Base-by-base conservation (phyloP, 1,140 invertebrate genomes). In the Gryon sp. region DNA sequence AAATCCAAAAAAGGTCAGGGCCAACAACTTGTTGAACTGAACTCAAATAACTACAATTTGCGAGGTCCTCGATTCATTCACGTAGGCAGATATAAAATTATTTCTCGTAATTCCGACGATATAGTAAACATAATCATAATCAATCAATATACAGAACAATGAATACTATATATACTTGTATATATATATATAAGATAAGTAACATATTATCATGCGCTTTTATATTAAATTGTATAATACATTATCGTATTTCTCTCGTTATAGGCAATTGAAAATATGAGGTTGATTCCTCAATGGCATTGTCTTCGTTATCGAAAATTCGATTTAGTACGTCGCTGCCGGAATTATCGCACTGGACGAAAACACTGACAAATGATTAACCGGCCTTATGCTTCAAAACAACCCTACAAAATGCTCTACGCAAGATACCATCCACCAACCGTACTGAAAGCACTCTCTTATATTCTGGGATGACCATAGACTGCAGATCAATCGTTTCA, bases 281-380 rank as follows among this genome's bases (percentile, higher is more conserved):
- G 90, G 62, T 90, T 92, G 80, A 91, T 95, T 57, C 94, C 94
- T 2, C 94, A 95, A 80, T 94, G 93, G 92, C 93, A 95, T 82
- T 95, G 93, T 84, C 89, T 94, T 79, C 90, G 94, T 59, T 94
- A 94, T 83, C 90, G 94, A 57, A 93, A 94, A 79, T 93, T 94
- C 73, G 93, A 94, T 75, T 86, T 93, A 45, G 92, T 94, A 57
- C 90, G 93, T 50, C 91, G 93, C 48, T 95, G 93, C 89, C 90
- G 91, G 50, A 91, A 92, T 63, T 92, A 91, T 83, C 87, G 91
- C 45, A 80, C 89, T 4, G 88, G 88, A 60, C 86, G 90, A 24
- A 89, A 90, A 70, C 83, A 87, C 78, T 87, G 83, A 88, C 80
- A 78, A 73, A 40, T 24, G 26, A n/a, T 45, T 2, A 50, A 59